Evolutionary conservation across 1,140 invertebrate genomes (phyloP).

Genomic region (Aradophagus sp.): DNA sequence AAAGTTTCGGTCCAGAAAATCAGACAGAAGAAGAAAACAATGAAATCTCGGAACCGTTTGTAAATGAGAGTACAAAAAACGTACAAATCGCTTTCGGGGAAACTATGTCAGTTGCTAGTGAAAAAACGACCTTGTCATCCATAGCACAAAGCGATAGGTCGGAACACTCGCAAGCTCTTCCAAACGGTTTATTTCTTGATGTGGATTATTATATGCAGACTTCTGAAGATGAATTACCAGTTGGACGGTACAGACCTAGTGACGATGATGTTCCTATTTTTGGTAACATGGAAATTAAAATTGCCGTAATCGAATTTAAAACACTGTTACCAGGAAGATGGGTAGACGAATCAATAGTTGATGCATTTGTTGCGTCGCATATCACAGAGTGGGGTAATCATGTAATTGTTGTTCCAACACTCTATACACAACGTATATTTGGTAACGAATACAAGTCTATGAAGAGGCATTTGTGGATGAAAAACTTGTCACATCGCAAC

Average conservation of each 20-base stretch:
- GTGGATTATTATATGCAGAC: conserved; percentile 4
- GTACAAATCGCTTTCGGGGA: background rate
- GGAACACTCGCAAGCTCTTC: conserved; percentile 2
- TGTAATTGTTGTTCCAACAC: conserved; percentile 2
- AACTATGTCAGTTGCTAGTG: background rate
- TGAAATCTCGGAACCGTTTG: background rate
- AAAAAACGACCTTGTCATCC: background rate
- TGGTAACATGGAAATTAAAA: background rate
- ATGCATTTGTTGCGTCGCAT: conserved; percentile 4
- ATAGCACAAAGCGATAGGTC: conserved; percentile 18
- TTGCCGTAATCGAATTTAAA: background rate
- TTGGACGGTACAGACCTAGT: background rate
- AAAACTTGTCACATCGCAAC: background rate
- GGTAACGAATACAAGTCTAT: background rate
- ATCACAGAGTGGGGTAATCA: background rate
- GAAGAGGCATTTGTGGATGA: background rate
- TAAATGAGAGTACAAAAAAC: background rate
- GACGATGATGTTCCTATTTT: background rate
- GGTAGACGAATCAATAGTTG: background rate
- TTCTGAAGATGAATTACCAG: background rate
- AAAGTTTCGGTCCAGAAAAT: background rate
- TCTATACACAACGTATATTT: conserved; percentile 2
- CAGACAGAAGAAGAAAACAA: background rate
- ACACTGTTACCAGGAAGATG: conserved; percentile 1
- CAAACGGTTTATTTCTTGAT: conserved; percentile 14